phyloP scores from a whole-genome alignment of 1,140 invertebrate genomes.

The Caenorhabditis briggsae region DNA sequence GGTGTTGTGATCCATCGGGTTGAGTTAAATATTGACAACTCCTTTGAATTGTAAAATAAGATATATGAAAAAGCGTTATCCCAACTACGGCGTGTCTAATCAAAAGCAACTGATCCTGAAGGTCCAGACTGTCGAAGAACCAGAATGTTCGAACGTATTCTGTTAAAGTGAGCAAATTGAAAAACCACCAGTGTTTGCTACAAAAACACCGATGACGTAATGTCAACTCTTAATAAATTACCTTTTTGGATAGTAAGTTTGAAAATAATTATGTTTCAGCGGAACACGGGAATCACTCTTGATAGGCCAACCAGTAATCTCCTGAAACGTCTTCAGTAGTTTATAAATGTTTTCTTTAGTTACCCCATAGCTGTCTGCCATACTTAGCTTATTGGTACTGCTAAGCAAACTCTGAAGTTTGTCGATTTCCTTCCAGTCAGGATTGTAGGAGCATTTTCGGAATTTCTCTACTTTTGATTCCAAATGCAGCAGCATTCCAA shows the following conservation, averaged over 20 bases:
- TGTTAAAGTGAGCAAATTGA: neutral
- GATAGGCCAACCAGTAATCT: neutral
- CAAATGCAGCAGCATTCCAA: neutral
- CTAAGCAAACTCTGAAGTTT: neutral
- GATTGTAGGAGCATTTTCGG: neutral
- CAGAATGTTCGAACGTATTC: neutral
- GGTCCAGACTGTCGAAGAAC: neutral
- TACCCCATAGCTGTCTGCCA: neutral
- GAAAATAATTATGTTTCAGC: neutral
- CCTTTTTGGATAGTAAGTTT: neutral
- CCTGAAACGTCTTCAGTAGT: neutral
- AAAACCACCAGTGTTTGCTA: conserved; percentile 19
- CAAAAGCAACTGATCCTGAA: neutral
- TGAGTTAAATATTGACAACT: neutral
- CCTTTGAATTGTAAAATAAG: neutral
- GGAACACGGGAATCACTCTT: neutral
- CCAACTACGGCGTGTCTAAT: neutral
- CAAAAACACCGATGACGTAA: neutral
- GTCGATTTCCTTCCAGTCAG: neutral
- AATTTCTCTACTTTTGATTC: neutral
- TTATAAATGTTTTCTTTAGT: neutral
- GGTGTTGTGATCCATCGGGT: neutral
- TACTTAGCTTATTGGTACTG: neutral
- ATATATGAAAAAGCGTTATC: neutral
- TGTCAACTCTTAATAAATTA: neutral